Base-by-base conservation (phyloP, 2,113 vertebrate genomes). In the Brachirus orientalis region DNA sequence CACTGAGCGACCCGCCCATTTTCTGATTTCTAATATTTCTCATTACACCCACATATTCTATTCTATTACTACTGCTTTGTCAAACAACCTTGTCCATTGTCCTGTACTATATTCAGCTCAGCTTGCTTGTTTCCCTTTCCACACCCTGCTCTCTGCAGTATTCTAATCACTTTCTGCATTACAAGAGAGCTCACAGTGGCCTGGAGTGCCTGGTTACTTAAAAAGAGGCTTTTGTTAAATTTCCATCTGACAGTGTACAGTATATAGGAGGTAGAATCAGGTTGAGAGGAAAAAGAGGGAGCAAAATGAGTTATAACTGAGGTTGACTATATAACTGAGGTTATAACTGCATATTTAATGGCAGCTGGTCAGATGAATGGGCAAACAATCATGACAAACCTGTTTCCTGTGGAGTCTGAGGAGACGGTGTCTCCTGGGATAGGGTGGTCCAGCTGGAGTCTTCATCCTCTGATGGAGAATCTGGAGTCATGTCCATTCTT, bases 371-470 rank as follows among this genome's bases (percentile, higher is more conserved):
- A 53, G 52, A 69, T 56, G 2, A 62, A 64, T 45, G 45, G 16
- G 70, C n/a, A 44, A 76, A 74, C 19, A 79, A 55, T 36, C 41
- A 56, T 6, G 51, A 47, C 56, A 0, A 66, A 98, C 97, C 97
- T 94, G 95, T 90, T 77, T 98, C 97, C 0, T 94, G 93, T 0
- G 97, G 96, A 0, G 95, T 96, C 75, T 94, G 94, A 0, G 92
- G 93, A 0, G 96, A 96, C 28, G 96, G 95, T 0, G 95, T 96
- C 85, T 98, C 98, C 58, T 99, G 98, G 18, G 98, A 99, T 75
- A 99, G 82, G 0, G 98, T 99, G 2, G 97, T 98, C 98, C 98
- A 99, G 88, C 98, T 99, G 33, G 98, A 98, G 78, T 99, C 98
- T 83, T 99, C 98, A 19, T 99, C 98, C 92, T 97, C 90, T 93